A percentile compares a stretch with the other conserved stretches of the same genome.
Conservation (phyloP, 2,113 vertebrate genomes). For the Cromileptes altivelis region DNA sequence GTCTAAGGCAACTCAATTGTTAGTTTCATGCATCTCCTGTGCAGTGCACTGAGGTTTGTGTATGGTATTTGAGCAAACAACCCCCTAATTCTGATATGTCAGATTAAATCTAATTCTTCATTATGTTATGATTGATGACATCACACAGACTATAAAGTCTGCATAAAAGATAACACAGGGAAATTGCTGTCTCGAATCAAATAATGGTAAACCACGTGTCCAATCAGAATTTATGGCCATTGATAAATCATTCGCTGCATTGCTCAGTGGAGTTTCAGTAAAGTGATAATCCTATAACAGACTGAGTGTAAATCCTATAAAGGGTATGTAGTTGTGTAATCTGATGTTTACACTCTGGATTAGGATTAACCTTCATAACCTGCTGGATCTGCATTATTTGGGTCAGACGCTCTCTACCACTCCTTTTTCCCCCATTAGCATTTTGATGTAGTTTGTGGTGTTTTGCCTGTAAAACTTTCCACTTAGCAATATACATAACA, state of each 20-base stretch:
- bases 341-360: constrained; percentile 62
- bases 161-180: too few relatives aligned
- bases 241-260: not conserved
- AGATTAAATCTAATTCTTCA: too few relatives aligned
- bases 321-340: constrained; percentile 39
- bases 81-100: too few relatives aligned
- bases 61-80: too few relatives aligned
- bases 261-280: not conserved
- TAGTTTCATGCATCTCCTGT: too few relatives aligned
- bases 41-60: too few relatives aligned
- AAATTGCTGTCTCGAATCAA: not conserved
- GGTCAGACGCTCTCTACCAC: not conserved
- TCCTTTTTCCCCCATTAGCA: not conserved
- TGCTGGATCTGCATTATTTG: constrained; percentile 26
- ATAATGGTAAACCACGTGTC: not conserved
- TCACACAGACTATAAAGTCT: too few relatives aligned
- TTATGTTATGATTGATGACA: too few relatives aligned
- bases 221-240: not conserved
- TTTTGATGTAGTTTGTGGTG: not conserved
- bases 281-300: constrained; percentile 29
- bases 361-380: constrained; percentile 57
- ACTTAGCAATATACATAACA: constrained; percentile 7
- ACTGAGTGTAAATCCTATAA: constrained; percentile 42
- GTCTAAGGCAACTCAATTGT: too few relatives aligned
- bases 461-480: constrained; percentile 23